Conservation (phyloP, 53 echinoderm and acorn worm species). For the Luidia sarsii region DNA sequence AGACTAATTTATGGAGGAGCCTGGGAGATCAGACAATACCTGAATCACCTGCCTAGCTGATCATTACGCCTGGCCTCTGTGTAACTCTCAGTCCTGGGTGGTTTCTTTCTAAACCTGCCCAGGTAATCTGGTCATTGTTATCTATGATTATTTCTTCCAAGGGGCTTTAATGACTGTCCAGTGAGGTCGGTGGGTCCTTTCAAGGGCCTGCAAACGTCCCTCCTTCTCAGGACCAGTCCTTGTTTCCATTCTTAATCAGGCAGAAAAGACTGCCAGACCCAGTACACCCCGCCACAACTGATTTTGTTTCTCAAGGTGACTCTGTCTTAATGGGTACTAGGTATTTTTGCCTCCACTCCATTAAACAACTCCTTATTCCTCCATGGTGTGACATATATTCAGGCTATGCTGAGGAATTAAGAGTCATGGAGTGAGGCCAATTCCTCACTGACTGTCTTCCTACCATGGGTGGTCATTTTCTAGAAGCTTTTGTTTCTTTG, state of each 20-base stretch:
- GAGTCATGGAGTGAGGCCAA: constrained; percentile 10
- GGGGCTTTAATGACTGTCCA: constrained; percentile 26
- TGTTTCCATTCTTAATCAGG: constrained; percentile 50
- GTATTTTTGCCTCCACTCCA: no score
- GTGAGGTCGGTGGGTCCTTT: no score
- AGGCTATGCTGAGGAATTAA: constrained; percentile 9
- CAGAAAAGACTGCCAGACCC: constrained; percentile 1
- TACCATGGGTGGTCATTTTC: constrained; percentile 18
- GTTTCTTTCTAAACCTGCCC: constrained; percentile 26
- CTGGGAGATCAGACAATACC: constrained; percentile 5
- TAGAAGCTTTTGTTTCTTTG: no score
- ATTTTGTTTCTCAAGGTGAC: constrained; percentile 31
- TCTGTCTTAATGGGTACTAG: constrained; percentile 19
- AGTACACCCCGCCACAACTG: no score
- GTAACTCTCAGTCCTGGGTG: not conserved
- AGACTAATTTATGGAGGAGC: not conserved
- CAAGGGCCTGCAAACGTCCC: not conserved
- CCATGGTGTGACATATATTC: constrained; percentile 13
- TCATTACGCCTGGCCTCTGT: constrained; percentile 6
- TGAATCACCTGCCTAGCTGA: not conserved
- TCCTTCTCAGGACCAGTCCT: constrained; percentile 8
- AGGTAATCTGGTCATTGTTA: constrained; percentile 35
- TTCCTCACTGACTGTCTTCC: not conserved
- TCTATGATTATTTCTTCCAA: constrained; percentile 32
- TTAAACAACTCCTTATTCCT: no score